Evolutionary conservation across 64 coral and sea anemone species (phyloP).

Genomic region (Dendronephthya gigantea): DNA sequence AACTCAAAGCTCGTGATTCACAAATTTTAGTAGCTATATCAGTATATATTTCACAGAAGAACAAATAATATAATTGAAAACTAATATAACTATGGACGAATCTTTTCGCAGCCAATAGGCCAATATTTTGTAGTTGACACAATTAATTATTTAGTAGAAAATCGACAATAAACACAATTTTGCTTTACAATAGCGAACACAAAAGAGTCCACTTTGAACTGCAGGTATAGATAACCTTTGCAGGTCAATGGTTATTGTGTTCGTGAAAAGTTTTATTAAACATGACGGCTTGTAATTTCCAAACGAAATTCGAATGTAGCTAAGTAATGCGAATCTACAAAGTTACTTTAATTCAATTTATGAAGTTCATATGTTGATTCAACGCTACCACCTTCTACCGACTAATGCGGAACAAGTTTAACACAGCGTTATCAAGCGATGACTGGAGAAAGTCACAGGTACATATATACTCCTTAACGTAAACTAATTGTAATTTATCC

Average conservation of each 20-base stretch:
- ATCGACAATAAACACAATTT: neutral
- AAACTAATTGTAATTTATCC: neutral
- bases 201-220: neutral
- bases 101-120: too few relatives aligned
- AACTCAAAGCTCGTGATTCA: too few relatives aligned
- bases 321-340: too few relatives aligned
- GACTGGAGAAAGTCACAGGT: neutral
- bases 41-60: too few relatives aligned
- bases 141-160: neutral
- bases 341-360: too few relatives aligned
- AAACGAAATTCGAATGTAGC: too few relatives aligned
- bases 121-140: neutral
- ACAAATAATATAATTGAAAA: too few relatives aligned
- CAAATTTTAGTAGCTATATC: too few relatives aligned
- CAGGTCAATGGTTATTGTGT: neutral
- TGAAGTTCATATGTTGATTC: neutral
- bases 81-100: too few relatives aligned
- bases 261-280: neutral
- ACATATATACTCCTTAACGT: too few relatives aligned
- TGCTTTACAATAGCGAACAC: neutral
- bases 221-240: neutral
- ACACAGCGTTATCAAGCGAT: neutral
- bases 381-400: neutral
- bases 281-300: neutral
- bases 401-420: neutral